Conservation (phyloP, 2,113 vertebrate species). For the Merops nubicus region DNA sequence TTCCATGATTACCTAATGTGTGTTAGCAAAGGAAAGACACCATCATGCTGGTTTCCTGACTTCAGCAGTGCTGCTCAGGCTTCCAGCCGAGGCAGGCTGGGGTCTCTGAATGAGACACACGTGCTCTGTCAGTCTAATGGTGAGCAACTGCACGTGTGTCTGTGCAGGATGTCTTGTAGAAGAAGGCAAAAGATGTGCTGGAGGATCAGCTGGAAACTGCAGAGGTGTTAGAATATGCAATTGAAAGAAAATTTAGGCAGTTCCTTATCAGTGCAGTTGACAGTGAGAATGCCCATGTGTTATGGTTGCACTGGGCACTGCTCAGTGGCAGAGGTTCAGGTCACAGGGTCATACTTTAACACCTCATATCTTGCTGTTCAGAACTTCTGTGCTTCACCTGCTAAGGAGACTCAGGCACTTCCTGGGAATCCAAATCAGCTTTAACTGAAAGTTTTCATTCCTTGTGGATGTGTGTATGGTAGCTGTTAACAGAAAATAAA, state of each 20-base stretch:
- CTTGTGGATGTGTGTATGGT: background rate
- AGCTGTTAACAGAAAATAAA: background rate
- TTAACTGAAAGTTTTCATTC: background rate
- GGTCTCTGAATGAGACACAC: background rate
- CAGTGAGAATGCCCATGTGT: rapidly evolving
- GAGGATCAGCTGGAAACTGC: background rate
- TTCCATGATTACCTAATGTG: background rate
- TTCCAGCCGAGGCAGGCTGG: background rate
- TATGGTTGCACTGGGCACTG: background rate
- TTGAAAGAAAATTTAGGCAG: rapidly evolving
- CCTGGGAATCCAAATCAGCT: background rate
- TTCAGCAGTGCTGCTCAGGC: background rate
- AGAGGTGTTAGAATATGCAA: background rate
- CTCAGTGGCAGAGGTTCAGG: background rate
- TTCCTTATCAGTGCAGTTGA: background rate
- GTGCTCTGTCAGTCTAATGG: no score
- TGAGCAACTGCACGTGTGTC: background rate
- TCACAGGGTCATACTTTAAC: background rate
- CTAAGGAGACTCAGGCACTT: background rate
- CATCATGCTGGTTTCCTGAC: background rate
- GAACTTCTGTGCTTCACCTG: background rate
- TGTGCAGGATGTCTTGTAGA: background rate
- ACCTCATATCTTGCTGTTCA: background rate
- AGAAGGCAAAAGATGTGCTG: background rate
- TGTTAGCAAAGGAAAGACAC: background rate